Conservation (phyloP, 1,140 invertebrate genomes). For the Aleiodes sp. region DNA sequence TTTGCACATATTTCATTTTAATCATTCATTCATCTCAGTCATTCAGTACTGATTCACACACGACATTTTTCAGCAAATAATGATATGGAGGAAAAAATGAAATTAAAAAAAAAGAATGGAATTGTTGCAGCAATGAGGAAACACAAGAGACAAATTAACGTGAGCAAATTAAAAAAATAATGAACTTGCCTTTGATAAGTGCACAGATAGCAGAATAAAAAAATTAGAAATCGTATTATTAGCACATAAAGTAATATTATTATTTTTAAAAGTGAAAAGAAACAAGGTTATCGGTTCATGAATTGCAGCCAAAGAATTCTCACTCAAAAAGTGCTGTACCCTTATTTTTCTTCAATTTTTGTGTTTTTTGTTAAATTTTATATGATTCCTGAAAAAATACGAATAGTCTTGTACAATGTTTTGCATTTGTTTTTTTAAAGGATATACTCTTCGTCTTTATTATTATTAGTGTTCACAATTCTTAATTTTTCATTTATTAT, state of each 20-base stretch:
- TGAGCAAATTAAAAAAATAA: too few relatives aligned
- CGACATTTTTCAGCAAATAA: background rate
- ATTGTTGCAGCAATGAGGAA: too few relatives aligned
- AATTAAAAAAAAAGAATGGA: background rate
- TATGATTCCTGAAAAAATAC: conserved; percentile 37
- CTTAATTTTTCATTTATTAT: conserved; percentile 12
- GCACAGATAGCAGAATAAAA: too few relatives aligned
- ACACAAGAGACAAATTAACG: too few relatives aligned
- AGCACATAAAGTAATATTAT: too few relatives aligned
- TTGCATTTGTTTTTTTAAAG: conserved; percentile 8
- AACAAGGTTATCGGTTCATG: background rate
- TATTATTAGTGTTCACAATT: conserved; percentile 22
- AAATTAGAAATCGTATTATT: too few relatives aligned
- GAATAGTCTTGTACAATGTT: conserved; percentile 22
- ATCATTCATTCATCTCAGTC: conserved; percentile 9
- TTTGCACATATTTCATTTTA: background rate
- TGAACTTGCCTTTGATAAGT: too few relatives aligned
- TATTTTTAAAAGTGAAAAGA: too few relatives aligned
- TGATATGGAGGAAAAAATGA: background rate
- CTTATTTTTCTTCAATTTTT: conserved; percentile 1
- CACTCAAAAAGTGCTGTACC: background rate
- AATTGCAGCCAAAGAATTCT: background rate
- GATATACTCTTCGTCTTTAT: conserved; percentile 23
- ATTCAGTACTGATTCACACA: background rate
- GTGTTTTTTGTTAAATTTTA: background rate